Conservation (phyloP, 2,113 vertebrate species). For the Leucosticte australis region DNA sequence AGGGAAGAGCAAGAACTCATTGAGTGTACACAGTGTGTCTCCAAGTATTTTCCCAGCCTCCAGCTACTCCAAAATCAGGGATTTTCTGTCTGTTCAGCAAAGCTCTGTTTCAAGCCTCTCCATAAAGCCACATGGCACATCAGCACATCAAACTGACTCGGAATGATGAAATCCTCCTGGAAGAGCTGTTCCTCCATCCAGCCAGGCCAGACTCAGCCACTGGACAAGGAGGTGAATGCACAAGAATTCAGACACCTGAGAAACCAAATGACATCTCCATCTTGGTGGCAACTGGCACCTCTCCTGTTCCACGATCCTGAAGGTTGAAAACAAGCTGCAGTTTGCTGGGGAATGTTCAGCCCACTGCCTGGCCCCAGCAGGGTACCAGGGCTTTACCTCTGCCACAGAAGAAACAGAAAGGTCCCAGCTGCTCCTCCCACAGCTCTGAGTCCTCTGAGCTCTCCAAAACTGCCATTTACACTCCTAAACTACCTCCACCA, state of each 20-base stretch:
- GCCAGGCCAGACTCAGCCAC: rapidly evolving
- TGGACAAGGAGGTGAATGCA: not conserved
- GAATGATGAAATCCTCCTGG: not conserved
- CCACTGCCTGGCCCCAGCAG: rapidly evolving
- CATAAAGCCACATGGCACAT: rapidly evolving
- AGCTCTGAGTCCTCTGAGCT: not conserved
- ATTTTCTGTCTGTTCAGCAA: not conserved
- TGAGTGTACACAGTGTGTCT: not conserved
- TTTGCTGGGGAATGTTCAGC: not conserved
- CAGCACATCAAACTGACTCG: not conserved
- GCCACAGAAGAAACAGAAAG: not conserved
- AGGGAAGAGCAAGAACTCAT: not conserved
- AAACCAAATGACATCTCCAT: not conserved
- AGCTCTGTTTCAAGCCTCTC: not conserved
- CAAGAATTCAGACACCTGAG: not conserved
- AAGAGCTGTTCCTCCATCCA: not conserved
- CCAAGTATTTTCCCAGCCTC: not conserved
- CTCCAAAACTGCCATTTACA: not conserved
- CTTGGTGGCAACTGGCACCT: not conserved
- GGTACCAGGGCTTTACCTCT: not conserved
- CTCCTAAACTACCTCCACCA: not conserved
- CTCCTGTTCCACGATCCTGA: not conserved
- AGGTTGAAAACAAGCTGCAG: not conserved
- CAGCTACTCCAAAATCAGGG: not conserved
- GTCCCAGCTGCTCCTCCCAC: not conserved